Percentiles rank a stretch among this genome's conserved stretches.
These are phyloP conservation scores for Rhea pennata DNA, from an alignment of 2,113 vertebrate species.

Conservation along the genomic window DNA sequence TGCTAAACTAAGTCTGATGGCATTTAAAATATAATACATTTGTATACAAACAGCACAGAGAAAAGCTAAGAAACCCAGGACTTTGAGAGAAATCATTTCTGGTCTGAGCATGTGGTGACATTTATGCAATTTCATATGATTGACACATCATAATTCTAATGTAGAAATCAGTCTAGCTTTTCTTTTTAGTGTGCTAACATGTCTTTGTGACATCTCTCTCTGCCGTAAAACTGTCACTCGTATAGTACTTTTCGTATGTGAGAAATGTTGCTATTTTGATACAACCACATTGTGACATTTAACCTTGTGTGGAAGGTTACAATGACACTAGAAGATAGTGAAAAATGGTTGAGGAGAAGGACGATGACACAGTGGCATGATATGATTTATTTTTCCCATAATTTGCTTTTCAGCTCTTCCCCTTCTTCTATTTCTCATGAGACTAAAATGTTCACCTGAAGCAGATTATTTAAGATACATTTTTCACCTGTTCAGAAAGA, in stretches of 20 bases:
- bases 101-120: not conserved
- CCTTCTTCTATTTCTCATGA: slow-evolving; percentile 38
- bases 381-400: slow-evolving; percentile 66
- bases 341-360: slow-evolving; percentile 64
- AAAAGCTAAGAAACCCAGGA: not conserved
- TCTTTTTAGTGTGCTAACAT: not conserved
- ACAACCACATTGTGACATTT: slow-evolving; percentile 67
- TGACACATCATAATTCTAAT: slow-evolving; percentile 12
- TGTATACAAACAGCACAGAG: not conserved
- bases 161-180: slow-evolving; percentile 17
- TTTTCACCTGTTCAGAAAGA: not conserved
- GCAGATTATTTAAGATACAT: not conserved
- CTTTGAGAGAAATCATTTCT: slow-evolving; percentile 23
- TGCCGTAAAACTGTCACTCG: not conserved
- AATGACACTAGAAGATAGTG: slow-evolving; percentile 53
- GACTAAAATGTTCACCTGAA: slow-evolving; percentile 27
- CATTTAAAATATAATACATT: not conserved
- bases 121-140: not conserved
- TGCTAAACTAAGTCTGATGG: not conserved
- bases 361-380: not conserved
- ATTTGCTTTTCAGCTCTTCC: slow-evolving; percentile 47
- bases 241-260: slow-evolving; percentile 21
- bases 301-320: slow-evolving; percentile 59
- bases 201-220: slow-evolving; percentile 1
- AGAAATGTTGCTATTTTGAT: slow-evolving; percentile 55